Base-by-base conservation (phyloP, 2,888 invertebrate genomes). In the Empis livida region DNA sequence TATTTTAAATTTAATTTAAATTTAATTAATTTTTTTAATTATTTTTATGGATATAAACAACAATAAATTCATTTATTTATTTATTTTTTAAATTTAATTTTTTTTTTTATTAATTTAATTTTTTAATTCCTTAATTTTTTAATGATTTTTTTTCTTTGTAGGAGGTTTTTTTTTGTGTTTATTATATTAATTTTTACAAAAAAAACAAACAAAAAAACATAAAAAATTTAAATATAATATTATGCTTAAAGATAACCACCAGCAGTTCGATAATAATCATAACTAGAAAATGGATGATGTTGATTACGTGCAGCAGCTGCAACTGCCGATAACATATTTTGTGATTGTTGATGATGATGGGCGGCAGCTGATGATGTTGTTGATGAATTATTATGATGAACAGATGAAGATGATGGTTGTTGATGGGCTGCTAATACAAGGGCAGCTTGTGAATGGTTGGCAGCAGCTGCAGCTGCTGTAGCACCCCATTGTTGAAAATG, bases 361-460 rank as follows among this genome's bases (percentile, higher is more conserved):
- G n/a, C n/a, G n/a, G 14, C 3, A 3, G 15, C 1, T n/a, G 23
- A 14, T 17, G 14, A n/a, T 32, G 23, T 27, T 41, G 9, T 3
- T 41, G 23, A 27, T 27, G 23, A 27, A 6, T 4, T 6, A 27
- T 27, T 27, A 27, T 27, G 23, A 27, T 27, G 23, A 8, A 5
- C 23, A 20, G 20, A 20, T 20, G 20, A 5, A 20, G 52, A 39
- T 50, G 50, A 32, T 50, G 50, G 54, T n/a, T n/a, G n/a, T n/a
- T n/a, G n/a, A n/a, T 44, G 39, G 58, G 50, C 46, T 53, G 50
- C 13, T 27, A 27, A 27, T 48, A 30, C 40, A 17, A 31, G 48
- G 45, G 35, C 45, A 40, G 41, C 32, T 30, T 41, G 42, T 47
- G 23, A 27, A 27, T 27, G 23, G 9, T 27, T 27, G 9, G 39